Evolutionary conservation across 2,888 invertebrate species (phyloP).

Genomic region (Drosophila siamana): DNA sequence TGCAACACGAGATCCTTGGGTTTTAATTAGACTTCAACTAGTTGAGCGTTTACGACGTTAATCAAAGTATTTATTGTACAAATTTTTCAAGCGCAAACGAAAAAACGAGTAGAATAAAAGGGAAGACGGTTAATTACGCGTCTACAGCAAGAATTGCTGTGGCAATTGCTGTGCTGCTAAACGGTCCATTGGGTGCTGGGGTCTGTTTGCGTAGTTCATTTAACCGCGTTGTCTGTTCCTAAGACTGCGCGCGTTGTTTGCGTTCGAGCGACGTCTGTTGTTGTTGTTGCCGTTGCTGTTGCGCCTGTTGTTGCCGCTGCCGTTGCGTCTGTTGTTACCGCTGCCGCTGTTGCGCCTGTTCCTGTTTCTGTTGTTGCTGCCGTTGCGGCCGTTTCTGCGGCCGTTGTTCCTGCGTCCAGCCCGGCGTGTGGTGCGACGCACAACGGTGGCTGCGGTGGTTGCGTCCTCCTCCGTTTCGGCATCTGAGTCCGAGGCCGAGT

Average conservation of each 20-base stretch:
- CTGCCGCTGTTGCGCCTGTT: slow-evolving; percentile 10
- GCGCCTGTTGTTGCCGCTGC: slow-evolving; percentile 24
- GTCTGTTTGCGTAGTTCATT: background rate
- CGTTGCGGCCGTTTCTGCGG: slow-evolving; percentile 11
- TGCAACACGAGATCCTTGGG: background rate
- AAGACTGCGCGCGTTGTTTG: slow-evolving; percentile 1
- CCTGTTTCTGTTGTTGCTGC: slow-evolving; percentile 10
- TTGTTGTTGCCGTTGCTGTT: slow-evolving; percentile 20
- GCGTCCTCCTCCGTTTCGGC: background rate
- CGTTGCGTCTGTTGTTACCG: slow-evolving; percentile 18
- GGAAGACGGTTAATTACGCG: background rate
- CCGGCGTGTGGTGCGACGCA: background rate
- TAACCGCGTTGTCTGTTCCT: slow-evolving; percentile 17
- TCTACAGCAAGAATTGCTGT: background rate
- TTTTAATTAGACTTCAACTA: background rate
- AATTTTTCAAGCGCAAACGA: background rate
- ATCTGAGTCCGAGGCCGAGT: background rate
- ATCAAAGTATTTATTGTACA: slow-evolving; percentile 1
- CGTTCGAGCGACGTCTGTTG: slow-evolving; percentile 11
- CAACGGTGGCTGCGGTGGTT: background rate
- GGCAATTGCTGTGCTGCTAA: background rate
- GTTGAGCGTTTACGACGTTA: background rate
- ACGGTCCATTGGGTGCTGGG: background rate
- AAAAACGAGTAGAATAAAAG: background rate
- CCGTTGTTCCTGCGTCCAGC: slow-evolving; percentile 1